phyloP scores from a whole-genome alignment of 1,140 invertebrate genomes.

The Yoshiicerus persimilis region DNA sequence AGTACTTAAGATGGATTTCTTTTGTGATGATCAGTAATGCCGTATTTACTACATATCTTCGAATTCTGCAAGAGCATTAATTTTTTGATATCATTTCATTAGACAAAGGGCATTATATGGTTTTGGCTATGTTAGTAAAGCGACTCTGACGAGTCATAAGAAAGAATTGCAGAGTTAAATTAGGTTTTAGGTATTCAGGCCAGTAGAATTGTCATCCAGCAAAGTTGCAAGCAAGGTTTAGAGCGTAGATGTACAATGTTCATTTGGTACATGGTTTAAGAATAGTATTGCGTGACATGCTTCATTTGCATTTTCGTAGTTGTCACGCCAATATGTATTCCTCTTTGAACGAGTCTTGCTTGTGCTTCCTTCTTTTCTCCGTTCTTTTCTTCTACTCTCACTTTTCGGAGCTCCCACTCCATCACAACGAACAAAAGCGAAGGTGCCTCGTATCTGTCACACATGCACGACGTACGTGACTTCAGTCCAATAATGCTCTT shows the following conservation, averaged over 20 bases:
- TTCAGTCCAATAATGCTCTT: neutral
- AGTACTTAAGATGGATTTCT: too few relatives aligned
- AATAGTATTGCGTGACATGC: slow-evolving; percentile 22
- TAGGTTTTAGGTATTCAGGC: too few relatives aligned
- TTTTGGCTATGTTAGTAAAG: too few relatives aligned
- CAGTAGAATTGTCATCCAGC: neutral
- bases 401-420: neutral
- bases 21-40: too few relatives aligned
- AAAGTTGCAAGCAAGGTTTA: too few relatives aligned
- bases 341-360: neutral
- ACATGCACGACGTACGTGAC: neutral
- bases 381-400: neutral
- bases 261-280: neutral
- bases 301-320: slow-evolving; percentile 27
- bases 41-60: too few relatives aligned
- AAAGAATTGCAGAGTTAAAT: too few relatives aligned
- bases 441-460: neutral
- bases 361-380: neutral
- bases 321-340: neutral
- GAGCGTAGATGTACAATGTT: neutral
- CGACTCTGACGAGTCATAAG: too few relatives aligned
- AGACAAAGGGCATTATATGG: too few relatives aligned
- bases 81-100: too few relatives aligned
- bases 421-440: neutral
- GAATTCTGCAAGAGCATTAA: too few relatives aligned